A percentile compares a stretch with the other conserved stretches of the same genome.
These are phyloP conservation scores for Choristoneura fumiferana DNA, from an alignment of 1,140 invertebrate genomes.

Conservation along the genomic window DNA sequence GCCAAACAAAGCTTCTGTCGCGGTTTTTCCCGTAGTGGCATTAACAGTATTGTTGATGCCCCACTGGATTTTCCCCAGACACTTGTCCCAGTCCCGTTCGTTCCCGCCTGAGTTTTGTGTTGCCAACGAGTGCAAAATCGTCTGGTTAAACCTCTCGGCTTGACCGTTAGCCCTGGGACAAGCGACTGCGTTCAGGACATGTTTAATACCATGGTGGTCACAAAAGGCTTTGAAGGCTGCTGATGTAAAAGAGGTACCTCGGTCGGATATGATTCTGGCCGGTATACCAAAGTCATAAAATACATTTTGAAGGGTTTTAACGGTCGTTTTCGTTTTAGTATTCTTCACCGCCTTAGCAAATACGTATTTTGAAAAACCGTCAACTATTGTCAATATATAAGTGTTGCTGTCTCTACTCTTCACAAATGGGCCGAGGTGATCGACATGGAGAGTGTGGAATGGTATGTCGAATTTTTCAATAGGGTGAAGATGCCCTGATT, in stretches of 20 bases:
- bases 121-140: neutral
- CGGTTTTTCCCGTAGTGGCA: neutral
- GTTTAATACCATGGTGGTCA: neutral
- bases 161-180: slow-evolving; percentile 20
- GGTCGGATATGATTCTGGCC: slow-evolving; percentile 12
- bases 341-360: slow-evolving; percentile 20
- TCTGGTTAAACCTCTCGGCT: slow-evolving; percentile 20
- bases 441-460: slow-evolving; percentile 36
- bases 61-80: slow-evolving; percentile 15
- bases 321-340: neutral
- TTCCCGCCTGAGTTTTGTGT: slow-evolving; percentile 7
- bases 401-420: slow-evolving; percentile 29
- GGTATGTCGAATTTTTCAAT: slow-evolving; percentile 30
- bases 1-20: slow-evolving; percentile 8
- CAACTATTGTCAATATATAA: slow-evolving; percentile 24
- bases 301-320: neutral
- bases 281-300: slow-evolving; percentile 15
- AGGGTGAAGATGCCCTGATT: slow-evolving; percentile 23
- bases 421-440: slow-evolving; percentile 37
- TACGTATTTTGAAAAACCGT: slow-evolving; percentile 23
- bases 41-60: slow-evolving; percentile 20
- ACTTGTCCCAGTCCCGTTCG: slow-evolving; percentile 17
- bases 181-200: slow-evolving; percentile 19
- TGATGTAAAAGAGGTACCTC: slow-evolving; percentile 7
- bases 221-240: slow-evolving; percentile 1